A percentile compares a stretch with the other conserved stretches of the same genome.
These are phyloP conservation scores for Cheilosia pagana DNA, from an alignment of 2,888 invertebrate genomes.

Conservation along the genomic window DNA sequence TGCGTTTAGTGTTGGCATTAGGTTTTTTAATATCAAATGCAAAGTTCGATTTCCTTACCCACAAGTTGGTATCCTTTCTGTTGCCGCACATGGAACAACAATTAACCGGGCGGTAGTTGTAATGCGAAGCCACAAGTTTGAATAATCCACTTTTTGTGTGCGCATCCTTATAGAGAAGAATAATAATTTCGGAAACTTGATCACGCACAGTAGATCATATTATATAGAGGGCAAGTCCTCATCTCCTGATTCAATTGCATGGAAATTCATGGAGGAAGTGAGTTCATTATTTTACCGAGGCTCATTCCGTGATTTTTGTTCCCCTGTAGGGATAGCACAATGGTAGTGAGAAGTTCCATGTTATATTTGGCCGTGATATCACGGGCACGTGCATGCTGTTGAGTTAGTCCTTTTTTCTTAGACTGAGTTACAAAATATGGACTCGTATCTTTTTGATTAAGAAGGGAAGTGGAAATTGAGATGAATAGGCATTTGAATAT, in stretches of 20 bases:
- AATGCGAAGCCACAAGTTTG: neutral
- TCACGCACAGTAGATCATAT: conserved; percentile 43
- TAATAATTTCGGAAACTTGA: conserved; percentile 18
- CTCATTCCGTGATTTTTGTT: neutral
- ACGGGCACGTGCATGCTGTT: conserved; percentile 27
- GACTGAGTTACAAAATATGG: neutral
- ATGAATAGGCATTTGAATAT: neutral
- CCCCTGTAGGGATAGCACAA: neutral
- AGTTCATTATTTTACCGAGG: neutral
- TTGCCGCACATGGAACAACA: neutral
- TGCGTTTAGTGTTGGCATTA: neutral
- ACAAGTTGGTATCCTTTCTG: neutral
- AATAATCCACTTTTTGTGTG: neutral
- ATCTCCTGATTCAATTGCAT: conserved; percentile 24
- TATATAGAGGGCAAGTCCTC: neutral
- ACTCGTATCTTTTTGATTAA: conserved; percentile 14
- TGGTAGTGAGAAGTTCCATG: conserved; percentile 19
- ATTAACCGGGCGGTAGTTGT: neutral
- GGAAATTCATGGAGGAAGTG: conserved; percentile 20
- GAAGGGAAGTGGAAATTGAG: neutral
- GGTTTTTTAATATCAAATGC: neutral
- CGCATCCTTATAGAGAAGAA: neutral
- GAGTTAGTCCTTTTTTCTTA: neutral
- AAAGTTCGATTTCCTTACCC: too few relatives aligned
- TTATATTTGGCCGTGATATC: conserved; percentile 16